phyloP scores from a whole-genome alignment of 2,797 vertebrate genomes.

The Miichthys miiuy region DNA sequence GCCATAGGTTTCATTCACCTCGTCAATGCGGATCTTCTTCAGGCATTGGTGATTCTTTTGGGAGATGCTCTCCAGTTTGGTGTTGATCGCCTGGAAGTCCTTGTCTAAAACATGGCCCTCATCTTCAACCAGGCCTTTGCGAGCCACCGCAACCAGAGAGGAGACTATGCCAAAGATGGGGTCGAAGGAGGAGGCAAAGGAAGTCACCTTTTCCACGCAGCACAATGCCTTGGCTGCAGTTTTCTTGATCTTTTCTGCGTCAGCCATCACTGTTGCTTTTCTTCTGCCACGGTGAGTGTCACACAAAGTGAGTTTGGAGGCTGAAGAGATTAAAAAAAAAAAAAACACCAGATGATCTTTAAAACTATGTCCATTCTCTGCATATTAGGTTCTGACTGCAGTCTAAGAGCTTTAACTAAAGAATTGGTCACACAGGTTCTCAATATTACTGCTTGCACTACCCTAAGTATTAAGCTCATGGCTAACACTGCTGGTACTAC shows the following conservation, averaged over 20 bases:
- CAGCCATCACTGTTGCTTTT: constrained; percentile 77
- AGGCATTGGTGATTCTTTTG: constrained; percentile 82
- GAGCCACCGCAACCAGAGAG: constrained; percentile 82
- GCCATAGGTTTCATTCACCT: constrained; percentile 84
- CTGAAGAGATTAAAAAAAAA: constrained; percentile 9
- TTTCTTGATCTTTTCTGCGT: constrained; percentile 77
- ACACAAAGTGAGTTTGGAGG: constrained; percentile 37
- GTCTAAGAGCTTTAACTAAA: not conserved
- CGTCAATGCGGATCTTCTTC: constrained; percentile 79
- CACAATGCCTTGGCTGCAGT: constrained; percentile 75
- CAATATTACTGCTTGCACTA: not conserved
- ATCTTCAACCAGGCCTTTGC: constrained; percentile 77
- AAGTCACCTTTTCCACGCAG: constrained; percentile 84
- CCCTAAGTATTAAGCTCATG: not conserved
- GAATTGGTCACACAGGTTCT: constrained; percentile 2
- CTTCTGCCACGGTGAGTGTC: constrained; percentile 20
- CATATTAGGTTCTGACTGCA: not conserved
- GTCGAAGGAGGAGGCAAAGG: constrained; percentile 85
- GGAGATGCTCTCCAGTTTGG: constrained; percentile 83
- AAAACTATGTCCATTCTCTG: not conserved
- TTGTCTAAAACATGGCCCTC: constrained; percentile 77
- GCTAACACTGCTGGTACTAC: not conserved
- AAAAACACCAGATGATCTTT: not conserved
- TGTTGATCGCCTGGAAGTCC: constrained; percentile 79
- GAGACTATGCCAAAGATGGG: constrained; percentile 87